Conservation (phyloP, 1,140 invertebrate genomes). For the Brachionus paranguensis region DNA sequence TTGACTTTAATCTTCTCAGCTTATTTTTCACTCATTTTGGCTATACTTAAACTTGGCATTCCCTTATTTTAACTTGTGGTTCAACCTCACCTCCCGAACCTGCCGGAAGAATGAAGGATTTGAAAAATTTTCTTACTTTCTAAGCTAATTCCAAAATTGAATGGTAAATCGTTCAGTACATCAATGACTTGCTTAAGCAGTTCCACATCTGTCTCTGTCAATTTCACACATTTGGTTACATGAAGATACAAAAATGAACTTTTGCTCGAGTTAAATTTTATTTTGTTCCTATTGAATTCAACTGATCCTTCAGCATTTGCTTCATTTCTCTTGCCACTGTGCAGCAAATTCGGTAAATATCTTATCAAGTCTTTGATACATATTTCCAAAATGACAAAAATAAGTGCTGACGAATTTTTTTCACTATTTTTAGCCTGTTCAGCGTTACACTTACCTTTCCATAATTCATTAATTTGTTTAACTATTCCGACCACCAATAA, state of each 20-base stretch:
- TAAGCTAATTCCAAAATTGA: neutral
- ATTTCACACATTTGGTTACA: neutral
- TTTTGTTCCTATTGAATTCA: neutral
- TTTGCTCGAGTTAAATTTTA: neutral
- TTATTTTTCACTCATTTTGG: too few relatives aligned
- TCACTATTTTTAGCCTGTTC: neutral
- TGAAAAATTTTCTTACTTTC: neutral
- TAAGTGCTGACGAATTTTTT: slow-evolving; percentile 1
- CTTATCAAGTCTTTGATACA: slow-evolving; percentile 17
- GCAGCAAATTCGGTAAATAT: slow-evolving; percentile 28
- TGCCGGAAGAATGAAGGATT: too few relatives aligned
- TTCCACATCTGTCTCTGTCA: neutral
- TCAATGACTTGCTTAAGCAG: neutral
- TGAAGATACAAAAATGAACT: slow-evolving; percentile 26
- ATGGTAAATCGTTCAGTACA: slow-evolving; percentile 15
- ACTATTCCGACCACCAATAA: neutral
- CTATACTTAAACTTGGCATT: too few relatives aligned
- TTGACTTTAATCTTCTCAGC: too few relatives aligned
- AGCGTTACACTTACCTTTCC: neutral
- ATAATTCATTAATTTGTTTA: slow-evolving; percentile 1
- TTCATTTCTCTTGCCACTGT: neutral
- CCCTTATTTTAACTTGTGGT: too few relatives aligned
- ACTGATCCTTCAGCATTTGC: neutral
- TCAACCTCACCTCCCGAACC: too few relatives aligned
- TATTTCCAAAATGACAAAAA: slow-evolving; percentile 38